phyloP scores from a whole-genome alignment of 2,888 invertebrate genomes.

The Drosophila ezoana region DNA sequence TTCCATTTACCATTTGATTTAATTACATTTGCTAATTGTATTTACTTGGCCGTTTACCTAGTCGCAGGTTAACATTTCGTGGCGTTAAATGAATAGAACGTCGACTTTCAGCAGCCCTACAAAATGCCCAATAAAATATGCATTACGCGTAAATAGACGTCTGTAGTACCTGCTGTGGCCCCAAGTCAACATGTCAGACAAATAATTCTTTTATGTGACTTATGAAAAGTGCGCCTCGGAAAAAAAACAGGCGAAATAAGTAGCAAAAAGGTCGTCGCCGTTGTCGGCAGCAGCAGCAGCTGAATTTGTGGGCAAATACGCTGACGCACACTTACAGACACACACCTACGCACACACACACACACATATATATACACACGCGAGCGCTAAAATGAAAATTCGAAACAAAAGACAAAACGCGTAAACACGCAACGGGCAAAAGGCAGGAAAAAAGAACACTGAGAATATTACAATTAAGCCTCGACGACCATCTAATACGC shows the following conservation, averaged over 20 bases:
- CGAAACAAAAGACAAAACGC: constrained; percentile 65
- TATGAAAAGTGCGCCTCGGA: constrained; percentile 51
- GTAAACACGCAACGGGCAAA: constrained; percentile 66
- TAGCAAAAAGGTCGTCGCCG: constrained; percentile 21
- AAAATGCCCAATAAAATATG: constrained; percentile 73
- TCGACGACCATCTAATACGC: constrained; percentile 20
- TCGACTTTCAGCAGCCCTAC: constrained; percentile 40
- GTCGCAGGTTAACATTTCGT: not conserved
- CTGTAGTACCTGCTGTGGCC: constrained; percentile 37
- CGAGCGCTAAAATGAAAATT: constrained; percentile 58
- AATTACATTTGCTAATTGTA: constrained; percentile 57
- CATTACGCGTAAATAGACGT: constrained; percentile 64
- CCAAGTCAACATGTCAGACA: constrained; percentile 65
- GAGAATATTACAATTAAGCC: constrained; percentile 1
- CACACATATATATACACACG: constrained; percentile 4
- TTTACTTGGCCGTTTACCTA: constrained; percentile 37
- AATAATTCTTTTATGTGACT: constrained; percentile 74
- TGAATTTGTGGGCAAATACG: constrained; percentile 42
- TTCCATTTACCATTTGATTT: constrained; percentile 44
- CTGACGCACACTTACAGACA: constrained; percentile 29
- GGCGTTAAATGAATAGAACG: constrained; percentile 57
- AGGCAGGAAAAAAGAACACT: constrained; percentile 4
- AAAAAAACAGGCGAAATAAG: constrained; percentile 10
- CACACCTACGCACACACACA: no score
- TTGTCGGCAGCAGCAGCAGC: constrained; percentile 23